Conservation (phyloP, 2,888 invertebrate species). For the Cantharis nigra region DNA sequence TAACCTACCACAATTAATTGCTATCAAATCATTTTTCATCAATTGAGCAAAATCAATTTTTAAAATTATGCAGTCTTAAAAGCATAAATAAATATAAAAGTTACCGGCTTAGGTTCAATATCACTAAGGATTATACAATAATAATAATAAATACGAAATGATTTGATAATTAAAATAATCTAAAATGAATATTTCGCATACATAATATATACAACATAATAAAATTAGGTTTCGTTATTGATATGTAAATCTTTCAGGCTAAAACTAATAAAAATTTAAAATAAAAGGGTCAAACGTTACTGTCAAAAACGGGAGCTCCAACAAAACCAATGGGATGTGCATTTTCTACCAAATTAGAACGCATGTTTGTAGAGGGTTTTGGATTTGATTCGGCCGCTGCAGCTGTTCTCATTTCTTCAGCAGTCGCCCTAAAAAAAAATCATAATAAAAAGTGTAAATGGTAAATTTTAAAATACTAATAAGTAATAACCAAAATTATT, state of each 20-base stretch:
- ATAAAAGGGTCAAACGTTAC: constrained; percentile 63
- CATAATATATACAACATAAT: not conserved
- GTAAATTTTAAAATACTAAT: not conserved
- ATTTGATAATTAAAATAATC: not conserved
- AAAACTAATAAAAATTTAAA: constrained; percentile 1
- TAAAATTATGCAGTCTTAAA: constrained; percentile 25
- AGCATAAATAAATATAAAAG: constrained; percentile 21
- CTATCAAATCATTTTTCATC: constrained; percentile 3
- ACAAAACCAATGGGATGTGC: constrained; percentile 81
- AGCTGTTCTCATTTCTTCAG: constrained; percentile 78
- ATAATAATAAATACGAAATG: not conserved
- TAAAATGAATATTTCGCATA: not conserved
- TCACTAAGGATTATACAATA: constrained; percentile 2
- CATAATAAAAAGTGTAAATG: not conserved
- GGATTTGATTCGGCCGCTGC: constrained; percentile 57
- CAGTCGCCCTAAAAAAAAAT: constrained; percentile 67
- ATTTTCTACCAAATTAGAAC: constrained; percentile 78
- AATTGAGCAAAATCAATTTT: constrained; percentile 10
- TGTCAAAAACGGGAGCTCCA: constrained; percentile 67
- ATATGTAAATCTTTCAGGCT: constrained; percentile 17
- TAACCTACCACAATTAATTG: not conserved
- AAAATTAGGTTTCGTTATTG: not conserved
- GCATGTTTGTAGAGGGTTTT: constrained; percentile 58
- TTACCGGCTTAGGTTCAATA: constrained; percentile 11
- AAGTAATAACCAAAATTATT: not conserved